These are phyloP conservation scores for Phortica magna DNA, from an alignment of 2,888 invertebrate genomes.

Conservation along the genomic window DNA sequence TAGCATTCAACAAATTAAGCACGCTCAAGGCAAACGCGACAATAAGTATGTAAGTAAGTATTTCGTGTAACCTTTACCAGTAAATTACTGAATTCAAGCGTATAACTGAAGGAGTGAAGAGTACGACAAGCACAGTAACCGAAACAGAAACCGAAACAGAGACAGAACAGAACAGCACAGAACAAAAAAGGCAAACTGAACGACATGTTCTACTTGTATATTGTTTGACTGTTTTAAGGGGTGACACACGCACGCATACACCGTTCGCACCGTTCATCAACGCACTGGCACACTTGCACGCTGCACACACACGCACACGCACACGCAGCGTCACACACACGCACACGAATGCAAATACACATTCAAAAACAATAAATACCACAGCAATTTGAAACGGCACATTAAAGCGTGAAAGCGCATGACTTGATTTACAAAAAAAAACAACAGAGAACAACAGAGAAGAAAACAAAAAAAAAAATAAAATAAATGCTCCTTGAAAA, in stretches of 20 bases:
- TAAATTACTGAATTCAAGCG: constrained; percentile 1
- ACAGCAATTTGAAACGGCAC: constrained; percentile 73
- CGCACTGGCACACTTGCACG: too few relatives aligned
- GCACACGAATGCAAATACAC: constrained; percentile 44
- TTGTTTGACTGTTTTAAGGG: not conserved
- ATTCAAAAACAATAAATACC: constrained; percentile 62
- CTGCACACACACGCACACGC: constrained; percentile 2
- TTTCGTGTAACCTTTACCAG: constrained; percentile 2
- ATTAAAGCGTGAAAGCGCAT: constrained; percentile 68
- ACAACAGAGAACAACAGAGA: constrained; percentile 52
- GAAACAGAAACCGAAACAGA: not conserved
- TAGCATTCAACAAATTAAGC: not conserved
- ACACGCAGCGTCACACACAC: constrained; percentile 33
- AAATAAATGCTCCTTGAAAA: constrained; percentile 13
- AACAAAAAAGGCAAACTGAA: too few relatives aligned
- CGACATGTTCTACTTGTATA: too few relatives aligned
- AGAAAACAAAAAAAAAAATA: constrained; percentile 52
- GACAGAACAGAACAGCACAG: not conserved
- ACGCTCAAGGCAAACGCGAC: not conserved
- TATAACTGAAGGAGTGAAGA: not conserved
- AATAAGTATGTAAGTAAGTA: not conserved
- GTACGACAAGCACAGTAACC: not conserved
- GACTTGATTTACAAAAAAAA: constrained; percentile 45
- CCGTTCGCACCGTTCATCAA: constrained; percentile 4
- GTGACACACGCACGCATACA: not conserved